These are phyloP conservation scores for Crepidodera aurea DNA, from an alignment of 2,888 invertebrate species.

Conservation along the genomic window DNA sequence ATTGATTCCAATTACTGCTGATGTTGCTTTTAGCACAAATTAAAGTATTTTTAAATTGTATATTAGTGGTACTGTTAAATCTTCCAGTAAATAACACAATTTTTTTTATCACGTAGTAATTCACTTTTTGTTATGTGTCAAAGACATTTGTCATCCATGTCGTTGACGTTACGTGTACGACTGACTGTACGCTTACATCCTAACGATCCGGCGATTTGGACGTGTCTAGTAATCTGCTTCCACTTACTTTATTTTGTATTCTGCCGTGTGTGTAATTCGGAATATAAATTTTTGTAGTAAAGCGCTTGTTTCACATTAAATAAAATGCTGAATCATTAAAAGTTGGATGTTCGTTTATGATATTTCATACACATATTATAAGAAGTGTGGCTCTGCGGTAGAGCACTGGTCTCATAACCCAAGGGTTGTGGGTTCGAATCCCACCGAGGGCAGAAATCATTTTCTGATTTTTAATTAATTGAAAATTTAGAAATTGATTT, in stretches of 20 bases:
- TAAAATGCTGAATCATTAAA: too few relatives aligned
- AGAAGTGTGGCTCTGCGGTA: too few relatives aligned
- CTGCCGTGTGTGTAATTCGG: not conserved
- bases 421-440: too few relatives aligned
- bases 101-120: slow-evolving; percentile 23
- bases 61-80: not conserved
- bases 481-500: too few relatives aligned
- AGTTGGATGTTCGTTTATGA: too few relatives aligned
- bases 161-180: slow-evolving; percentile 21
- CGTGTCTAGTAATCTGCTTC: slow-evolving; percentile 9
- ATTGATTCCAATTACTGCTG: slow-evolving; percentile 1
- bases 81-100: not conserved
- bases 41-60: slow-evolving; percentile 1
- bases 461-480: too few relatives aligned
- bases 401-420: too few relatives aligned
- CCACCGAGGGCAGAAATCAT: too few relatives aligned
- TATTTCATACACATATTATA: too few relatives aligned
- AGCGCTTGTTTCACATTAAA: too few relatives aligned
- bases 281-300: too few relatives aligned
- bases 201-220: not conserved
- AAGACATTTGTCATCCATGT: slow-evolving; percentile 33
- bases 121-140: slow-evolving; percentile 27
- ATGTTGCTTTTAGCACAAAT: slow-evolving; percentile 21
- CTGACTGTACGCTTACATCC: slow-evolving; percentile 11
- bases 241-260: not conserved